These are phyloP conservation scores for Pantherophis guttatus DNA, from an alignment of 2,113 vertebrate genomes.

Conservation along the genomic window DNA sequence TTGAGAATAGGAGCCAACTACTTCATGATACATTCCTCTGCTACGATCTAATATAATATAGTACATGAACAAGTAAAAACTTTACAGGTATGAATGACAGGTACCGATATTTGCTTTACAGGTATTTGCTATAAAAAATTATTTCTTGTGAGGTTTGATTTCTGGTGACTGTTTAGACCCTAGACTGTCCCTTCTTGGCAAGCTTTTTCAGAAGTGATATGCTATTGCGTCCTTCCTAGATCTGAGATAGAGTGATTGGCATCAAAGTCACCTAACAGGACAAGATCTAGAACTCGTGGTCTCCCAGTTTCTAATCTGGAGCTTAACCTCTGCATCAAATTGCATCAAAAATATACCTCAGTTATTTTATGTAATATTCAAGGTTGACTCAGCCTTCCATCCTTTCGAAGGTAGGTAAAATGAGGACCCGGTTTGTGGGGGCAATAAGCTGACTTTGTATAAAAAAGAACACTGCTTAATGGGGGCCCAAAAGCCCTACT, in stretches of 20 bases:
- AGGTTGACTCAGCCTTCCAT: too few species aligned
- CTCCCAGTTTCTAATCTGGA: not conserved
- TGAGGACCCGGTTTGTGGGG: too few species aligned
- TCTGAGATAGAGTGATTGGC: not conserved
- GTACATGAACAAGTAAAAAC: not conserved
- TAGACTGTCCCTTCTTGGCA: not conserved
- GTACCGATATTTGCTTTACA: too few species aligned
- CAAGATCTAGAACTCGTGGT: not conserved
- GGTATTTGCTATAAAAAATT: not conserved
- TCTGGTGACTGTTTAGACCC: not conserved
- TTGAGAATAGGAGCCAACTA: not conserved
- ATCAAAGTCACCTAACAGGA: not conserved
- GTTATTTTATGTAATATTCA: not conserved
- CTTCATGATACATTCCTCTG: not conserved
- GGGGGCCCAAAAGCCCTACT: too few species aligned
- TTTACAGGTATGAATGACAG: not conserved
- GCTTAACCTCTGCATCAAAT: not conserved
- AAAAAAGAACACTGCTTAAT: too few species aligned
- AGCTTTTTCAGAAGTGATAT: not conserved
- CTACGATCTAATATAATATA: not conserved
- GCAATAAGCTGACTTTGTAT: too few species aligned
- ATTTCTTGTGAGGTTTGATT: not conserved
- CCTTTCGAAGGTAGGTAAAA: too few species aligned
- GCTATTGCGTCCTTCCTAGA: not conserved
- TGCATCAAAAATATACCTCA: not conserved